phyloP scores from a whole-genome alignment of 2,797 vertebrate genomes.

The Chaetodon trifasciatus region DNA sequence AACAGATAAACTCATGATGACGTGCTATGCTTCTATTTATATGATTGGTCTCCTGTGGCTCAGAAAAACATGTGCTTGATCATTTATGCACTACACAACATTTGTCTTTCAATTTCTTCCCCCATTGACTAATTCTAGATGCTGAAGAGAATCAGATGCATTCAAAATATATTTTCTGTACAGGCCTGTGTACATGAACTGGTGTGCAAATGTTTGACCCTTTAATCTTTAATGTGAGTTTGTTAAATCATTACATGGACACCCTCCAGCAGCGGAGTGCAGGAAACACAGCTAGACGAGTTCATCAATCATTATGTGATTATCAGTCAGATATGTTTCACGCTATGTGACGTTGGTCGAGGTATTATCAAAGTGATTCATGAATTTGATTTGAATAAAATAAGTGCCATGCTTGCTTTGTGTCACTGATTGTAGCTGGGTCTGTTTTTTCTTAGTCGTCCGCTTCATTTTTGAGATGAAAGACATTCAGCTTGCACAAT shows the following conservation, averaged over 20 bases:
- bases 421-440: slow-evolving; percentile 17
- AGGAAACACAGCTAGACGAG: slow-evolving; percentile 37
- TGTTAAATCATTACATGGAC: slow-evolving; percentile 47
- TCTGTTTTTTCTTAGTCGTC: background rate
- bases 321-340: slow-evolving; percentile 59
- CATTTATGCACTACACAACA: slow-evolving; percentile 31
- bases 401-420: slow-evolving; percentile 78
- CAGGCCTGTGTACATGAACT: slow-evolving; percentile 23
- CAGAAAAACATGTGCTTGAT: slow-evolving; percentile 20
- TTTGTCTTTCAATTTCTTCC: slow-evolving; percentile 27
- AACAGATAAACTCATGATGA: slow-evolving; percentile 21
- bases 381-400: slow-evolving; percentile 84
- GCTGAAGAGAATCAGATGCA: slow-evolving; percentile 46
- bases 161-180: slow-evolving; percentile 52
- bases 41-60: slow-evolving; percentile 37
- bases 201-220: slow-evolving; percentile 41
- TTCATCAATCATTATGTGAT: slow-evolving; percentile 70
- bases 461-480: background rate
- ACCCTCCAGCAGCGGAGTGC: slow-evolving; percentile 40
- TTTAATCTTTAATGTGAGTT: slow-evolving; percentile 57
- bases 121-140: slow-evolving; percentile 22
- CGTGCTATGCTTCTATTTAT: slow-evolving; percentile 34
- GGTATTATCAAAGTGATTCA: slow-evolving; percentile 67
- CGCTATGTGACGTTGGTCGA: slow-evolving; percentile 53
- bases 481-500: background rate